Conservation (phyloP, 2,113 vertebrate genomes). For the Elephantulus edwardii region DNA sequence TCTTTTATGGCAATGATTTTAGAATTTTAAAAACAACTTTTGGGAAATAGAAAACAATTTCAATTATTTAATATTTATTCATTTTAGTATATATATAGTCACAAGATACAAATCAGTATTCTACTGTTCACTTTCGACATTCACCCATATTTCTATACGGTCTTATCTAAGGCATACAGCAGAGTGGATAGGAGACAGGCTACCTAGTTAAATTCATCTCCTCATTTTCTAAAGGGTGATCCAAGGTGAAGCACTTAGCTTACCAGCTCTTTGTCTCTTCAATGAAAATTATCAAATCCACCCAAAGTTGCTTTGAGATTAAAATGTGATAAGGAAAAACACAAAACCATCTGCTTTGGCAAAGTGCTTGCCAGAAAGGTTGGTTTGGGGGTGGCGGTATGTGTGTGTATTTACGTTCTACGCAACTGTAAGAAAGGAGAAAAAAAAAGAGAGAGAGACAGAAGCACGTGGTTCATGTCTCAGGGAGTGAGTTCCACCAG, state of each 20-base stretch:
- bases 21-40: constrained; percentile 20
- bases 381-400: not conserved
- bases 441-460: not conserved
- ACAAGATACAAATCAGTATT: not conserved
- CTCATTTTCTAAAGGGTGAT: not conserved
- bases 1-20: not conserved
- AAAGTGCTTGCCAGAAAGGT: not conserved
- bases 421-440: constrained; percentile 1
- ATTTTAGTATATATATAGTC: not conserved
- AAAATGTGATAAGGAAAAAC: not conserved
- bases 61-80: not conserved
- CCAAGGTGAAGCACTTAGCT: not conserved
- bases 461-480: constrained; percentile 60
- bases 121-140: not conserved
- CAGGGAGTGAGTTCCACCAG: constrained; percentile 19
- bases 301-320: not conserved
- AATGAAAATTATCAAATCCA: not conserved
- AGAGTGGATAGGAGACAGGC: accelerated
- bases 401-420: not conserved
- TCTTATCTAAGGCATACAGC: not conserved
- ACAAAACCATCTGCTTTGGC: not conserved
- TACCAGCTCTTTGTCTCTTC: not conserved
- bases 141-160: not conserved
- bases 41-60: not conserved
- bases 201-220: not conserved